phyloP scores from a whole-genome alignment of 2,797 vertebrate genomes.

The Acestrorhynchus altus region DNA sequence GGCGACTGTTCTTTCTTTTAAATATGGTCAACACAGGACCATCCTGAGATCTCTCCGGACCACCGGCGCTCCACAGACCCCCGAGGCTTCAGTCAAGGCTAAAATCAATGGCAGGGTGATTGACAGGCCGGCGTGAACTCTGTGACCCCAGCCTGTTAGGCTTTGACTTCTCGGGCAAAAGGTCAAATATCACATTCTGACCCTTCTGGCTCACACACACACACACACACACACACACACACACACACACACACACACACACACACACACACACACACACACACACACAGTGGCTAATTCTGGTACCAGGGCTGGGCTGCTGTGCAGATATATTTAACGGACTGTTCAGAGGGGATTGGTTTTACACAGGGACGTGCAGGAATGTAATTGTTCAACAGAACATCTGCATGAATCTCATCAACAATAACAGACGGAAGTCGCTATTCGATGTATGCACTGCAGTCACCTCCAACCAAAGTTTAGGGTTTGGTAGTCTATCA shows the following conservation, averaged over 20 bases:
- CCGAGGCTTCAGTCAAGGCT: constrained; percentile 16
- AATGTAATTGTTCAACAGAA: too few relatives aligned
- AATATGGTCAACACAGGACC: background rate
- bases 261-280: too few relatives aligned
- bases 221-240: background rate
- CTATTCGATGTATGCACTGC: too few relatives aligned
- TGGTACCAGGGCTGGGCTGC: too few relatives aligned
- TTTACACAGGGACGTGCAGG: too few relatives aligned
- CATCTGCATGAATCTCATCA: too few relatives aligned
- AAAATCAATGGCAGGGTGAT: constrained; percentile 34
- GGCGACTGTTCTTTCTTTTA: background rate
- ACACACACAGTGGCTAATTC: background rate
- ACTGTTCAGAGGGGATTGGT: too few relatives aligned
- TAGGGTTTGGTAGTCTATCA: too few relatives aligned
- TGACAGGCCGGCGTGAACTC: constrained; percentile 31
- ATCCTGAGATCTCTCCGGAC: constrained; percentile 10
- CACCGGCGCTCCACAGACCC: constrained; percentile 9
- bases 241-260: background rate
- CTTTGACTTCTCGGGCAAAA: background rate
- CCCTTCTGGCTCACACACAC: background rate
- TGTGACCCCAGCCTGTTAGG: constrained; percentile 9
- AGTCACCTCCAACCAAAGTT: too few relatives aligned
- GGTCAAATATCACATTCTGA: constrained; percentile 30
- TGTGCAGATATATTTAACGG: too few relatives aligned
- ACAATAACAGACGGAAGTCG: too few relatives aligned